phyloP scores from a whole-genome alignment of 2,888 invertebrate species.

The Callyntrura sp. region DNA sequence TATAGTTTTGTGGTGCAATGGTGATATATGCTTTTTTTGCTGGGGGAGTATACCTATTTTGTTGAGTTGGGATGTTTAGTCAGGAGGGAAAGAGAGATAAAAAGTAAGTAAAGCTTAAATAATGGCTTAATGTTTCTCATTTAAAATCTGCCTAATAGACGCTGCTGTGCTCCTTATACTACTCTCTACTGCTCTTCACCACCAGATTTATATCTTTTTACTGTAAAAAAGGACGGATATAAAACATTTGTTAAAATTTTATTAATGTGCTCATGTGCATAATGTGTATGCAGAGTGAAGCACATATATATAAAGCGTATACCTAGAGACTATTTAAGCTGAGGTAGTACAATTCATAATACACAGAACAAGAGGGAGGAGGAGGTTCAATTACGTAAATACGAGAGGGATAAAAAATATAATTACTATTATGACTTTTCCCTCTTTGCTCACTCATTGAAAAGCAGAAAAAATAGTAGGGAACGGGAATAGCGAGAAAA shows the following conservation, averaged over 20 bases:
- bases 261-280: slow-evolving; percentile 51
- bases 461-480: neutral
- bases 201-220: slow-evolving; percentile 71
- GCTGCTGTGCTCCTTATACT: slow-evolving; percentile 30
- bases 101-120: slow-evolving; percentile 53
- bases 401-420: slow-evolving; percentile 13
- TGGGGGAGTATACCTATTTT: slow-evolving; percentile 1
- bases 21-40: slow-evolving; percentile 37
- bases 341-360: slow-evolving; percentile 7
- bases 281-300: slow-evolving; percentile 32
- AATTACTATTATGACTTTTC: slow-evolving; percentile 73
- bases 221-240: slow-evolving; percentile 68
- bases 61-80: too few relatives aligned
- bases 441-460: slow-evolving; percentile 71
- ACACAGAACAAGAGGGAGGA: neutral
- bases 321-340: too few relatives aligned
- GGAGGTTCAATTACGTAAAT: slow-evolving; percentile 49
- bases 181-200: slow-evolving; percentile 42
- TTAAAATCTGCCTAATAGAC: slow-evolving; percentile 60
- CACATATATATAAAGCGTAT: too few relatives aligned
- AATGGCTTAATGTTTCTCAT: slow-evolving; percentile 69
- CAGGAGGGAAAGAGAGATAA: neutral
- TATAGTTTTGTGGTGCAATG: slow-evolving; percentile 7
- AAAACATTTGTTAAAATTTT: slow-evolving; percentile 65
- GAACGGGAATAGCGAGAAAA: neutral